These are phyloP conservation scores for Macrostomum lignano DNA, from an alignment of 1,140 invertebrate genomes.

Conservation along the genomic window DNA sequence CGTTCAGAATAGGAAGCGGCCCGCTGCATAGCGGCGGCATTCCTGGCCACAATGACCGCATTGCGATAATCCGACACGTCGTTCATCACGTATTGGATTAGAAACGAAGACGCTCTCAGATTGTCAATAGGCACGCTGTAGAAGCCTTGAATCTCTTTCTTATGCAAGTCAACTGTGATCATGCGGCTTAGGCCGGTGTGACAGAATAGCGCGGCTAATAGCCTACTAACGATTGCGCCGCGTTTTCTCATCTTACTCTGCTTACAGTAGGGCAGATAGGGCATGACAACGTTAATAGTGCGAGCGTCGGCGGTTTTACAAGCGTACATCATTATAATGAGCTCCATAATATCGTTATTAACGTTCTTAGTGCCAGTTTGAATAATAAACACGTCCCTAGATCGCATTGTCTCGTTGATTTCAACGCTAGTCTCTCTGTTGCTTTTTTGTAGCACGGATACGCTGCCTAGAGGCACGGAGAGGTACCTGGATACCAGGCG, in stretches of 20 bases:
- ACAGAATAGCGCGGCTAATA: slow-evolving; percentile 78
- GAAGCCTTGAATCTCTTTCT: slow-evolving; percentile 96
- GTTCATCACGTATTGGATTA: slow-evolving; percentile 88
- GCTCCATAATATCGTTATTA: slow-evolving; percentile 95
- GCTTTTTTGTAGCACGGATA: neutral
- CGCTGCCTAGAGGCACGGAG: slow-evolving; percentile 1
- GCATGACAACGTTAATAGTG: slow-evolving; percentile 85
- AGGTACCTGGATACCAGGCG: slow-evolving; percentile 55
- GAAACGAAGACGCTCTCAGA: slow-evolving; percentile 75
- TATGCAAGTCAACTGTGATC: slow-evolving; percentile 93
- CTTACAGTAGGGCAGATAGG: slow-evolving; percentile 89
- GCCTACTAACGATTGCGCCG: slow-evolving; percentile 75
- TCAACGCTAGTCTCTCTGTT: slow-evolving; percentile 3
- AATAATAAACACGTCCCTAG: slow-evolving; percentile 53
- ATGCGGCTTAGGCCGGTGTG: slow-evolving; percentile 69
- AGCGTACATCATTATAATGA: slow-evolving; percentile 90
- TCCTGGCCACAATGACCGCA: slow-evolving; percentile 84
- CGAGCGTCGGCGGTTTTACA: slow-evolving; percentile 89
- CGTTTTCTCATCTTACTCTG: slow-evolving; percentile 95
- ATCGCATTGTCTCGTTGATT: slow-evolving; percentile 1
- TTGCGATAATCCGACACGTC: slow-evolving; percentile 97
- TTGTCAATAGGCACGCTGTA: slow-evolving; percentile 97
- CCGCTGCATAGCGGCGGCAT: slow-evolving; percentile 84
- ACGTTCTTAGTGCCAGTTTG: slow-evolving; percentile 87
- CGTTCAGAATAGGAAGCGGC: slow-evolving; percentile 78